phyloP scores from a whole-genome alignment of 2,797 vertebrate species.

The Heteromormyrus szaboi region DNA sequence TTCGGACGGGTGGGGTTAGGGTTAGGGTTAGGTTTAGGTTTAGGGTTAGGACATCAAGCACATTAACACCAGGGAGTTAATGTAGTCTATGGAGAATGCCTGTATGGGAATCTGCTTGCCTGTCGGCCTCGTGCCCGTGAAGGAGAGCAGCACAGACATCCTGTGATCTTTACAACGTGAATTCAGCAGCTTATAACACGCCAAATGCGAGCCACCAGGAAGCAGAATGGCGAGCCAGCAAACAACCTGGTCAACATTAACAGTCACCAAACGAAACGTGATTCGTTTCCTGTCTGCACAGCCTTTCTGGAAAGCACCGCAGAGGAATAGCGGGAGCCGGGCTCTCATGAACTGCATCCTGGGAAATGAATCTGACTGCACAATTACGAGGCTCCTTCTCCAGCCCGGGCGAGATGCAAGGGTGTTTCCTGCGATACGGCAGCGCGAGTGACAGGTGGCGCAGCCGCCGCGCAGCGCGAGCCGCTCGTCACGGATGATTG shows the following conservation, averaged over 20 bases:
- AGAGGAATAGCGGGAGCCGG: not conserved
- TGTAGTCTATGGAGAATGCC: not conserved
- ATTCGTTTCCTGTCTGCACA: not conserved
- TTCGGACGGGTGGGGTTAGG: not conserved
- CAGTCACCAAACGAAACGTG: not conserved
- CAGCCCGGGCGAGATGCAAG: not conserved
- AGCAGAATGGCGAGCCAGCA: not conserved
- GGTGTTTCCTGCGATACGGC: not conserved
- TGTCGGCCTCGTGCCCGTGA: not conserved
- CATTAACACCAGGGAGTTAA: not conserved
- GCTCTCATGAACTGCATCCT: not conserved
- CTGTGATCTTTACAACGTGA: not conserved
- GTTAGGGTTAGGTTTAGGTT: too few species aligned
- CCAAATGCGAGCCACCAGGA: not conserved
- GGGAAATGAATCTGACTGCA: not conserved
- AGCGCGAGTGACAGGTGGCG: not conserved
- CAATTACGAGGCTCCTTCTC: not conserved
- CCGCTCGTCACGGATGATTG: constrained; percentile 12
- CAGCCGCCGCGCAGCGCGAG: not conserved
- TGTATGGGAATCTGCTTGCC: too few species aligned
- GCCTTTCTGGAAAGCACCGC: not conserved
- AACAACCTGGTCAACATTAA: not conserved
- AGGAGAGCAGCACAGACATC: not conserved
- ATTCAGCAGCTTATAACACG: not conserved
- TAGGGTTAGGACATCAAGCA: not conserved